A percentile compares a stretch with the other conserved stretches of the same genome.
Evolutionary conservation across 1,140 invertebrate genomes (phyloP).

Genomic region (Spodoptera frugiperda): DNA sequence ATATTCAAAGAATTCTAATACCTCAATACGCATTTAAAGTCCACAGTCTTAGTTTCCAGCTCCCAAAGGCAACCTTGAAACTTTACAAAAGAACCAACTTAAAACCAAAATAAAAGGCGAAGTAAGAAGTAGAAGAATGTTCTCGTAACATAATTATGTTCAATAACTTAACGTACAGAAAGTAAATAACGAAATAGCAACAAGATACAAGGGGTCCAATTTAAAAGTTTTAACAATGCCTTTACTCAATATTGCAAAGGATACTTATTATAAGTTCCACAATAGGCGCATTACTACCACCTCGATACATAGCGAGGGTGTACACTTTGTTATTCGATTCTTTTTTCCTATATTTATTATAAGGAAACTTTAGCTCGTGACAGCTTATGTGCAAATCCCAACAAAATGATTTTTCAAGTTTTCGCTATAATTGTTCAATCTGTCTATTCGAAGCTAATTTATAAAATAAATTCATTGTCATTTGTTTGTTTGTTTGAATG

Average conservation of each 20-base stretch:
- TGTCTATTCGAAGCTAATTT: too few species aligned
- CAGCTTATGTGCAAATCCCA: too few species aligned
- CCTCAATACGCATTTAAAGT: background rate
- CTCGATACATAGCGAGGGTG: background rate
- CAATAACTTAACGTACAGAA: constrained; percentile 32
- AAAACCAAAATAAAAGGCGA: constrained; percentile 7
- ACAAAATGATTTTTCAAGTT: too few species aligned
- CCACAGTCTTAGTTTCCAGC: background rate
- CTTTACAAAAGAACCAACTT: constrained; percentile 22
- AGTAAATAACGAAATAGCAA: constrained; percentile 35
- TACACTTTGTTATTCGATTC: background rate
- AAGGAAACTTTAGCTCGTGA: too few species aligned
- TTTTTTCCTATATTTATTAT: background rate
- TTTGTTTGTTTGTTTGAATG: too few species aligned
- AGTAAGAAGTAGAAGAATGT: constrained; percentile 15
- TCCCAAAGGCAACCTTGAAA: constrained; percentile 10
- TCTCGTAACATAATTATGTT: constrained; percentile 23
- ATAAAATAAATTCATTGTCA: too few species aligned
- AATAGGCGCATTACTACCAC: constrained; percentile 39
- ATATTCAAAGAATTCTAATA: too few species aligned
- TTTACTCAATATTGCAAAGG: constrained; percentile 38
- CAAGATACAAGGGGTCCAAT: constrained; percentile 46
- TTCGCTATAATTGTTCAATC: too few species aligned
- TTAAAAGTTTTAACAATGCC: constrained; percentile 53
- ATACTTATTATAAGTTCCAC: constrained; percentile 40